phyloP scores from a whole-genome alignment of 2,888 invertebrate genomes.

The Dryobota labecula region DNA sequence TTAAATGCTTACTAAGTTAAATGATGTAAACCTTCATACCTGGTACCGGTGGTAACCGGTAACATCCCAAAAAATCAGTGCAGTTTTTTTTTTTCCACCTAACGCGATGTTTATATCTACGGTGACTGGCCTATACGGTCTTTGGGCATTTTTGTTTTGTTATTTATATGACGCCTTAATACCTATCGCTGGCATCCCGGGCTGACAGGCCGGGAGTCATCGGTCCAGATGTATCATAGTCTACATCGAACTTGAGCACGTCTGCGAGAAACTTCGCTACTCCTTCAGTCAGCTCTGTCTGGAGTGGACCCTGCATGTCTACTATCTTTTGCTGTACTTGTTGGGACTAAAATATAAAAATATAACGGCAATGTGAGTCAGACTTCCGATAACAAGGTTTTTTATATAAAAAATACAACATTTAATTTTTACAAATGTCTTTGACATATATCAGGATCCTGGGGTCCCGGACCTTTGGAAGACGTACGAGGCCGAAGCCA shows the following conservation, averaged over 20 bases:
- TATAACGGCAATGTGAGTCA: neutral
- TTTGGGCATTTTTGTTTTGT: neutral
- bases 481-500: too few species aligned
- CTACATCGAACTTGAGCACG: slow-evolving; percentile 92
- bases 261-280: slow-evolving; percentile 92
- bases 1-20: neutral
- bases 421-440: too few species aligned
- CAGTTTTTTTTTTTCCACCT: too few species aligned
- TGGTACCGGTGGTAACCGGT: too few species aligned
- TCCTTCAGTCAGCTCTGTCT: slow-evolving; percentile 93
- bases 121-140: too few species aligned
- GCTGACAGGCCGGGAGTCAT: slow-evolving; percentile 96
- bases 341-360: slow-evolving; percentile 86
- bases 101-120: too few species aligned
- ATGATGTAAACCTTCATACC: neutral
- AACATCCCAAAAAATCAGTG: too few species aligned
- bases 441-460: too few species aligned
- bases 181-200: slow-evolving; percentile 96
- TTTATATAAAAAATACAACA: too few species aligned
- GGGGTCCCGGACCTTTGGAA: too few species aligned
- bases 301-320: slow-evolving; percentile 93
- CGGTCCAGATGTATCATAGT: slow-evolving; percentile 94
- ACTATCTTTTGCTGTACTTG: slow-evolving; percentile 93
- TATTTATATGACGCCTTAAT: slow-evolving; percentile 29
- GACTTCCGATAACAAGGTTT: neutral